Conservation (phyloP, 1,140 invertebrate species). For the Brachionus manjavacas region DNA sequence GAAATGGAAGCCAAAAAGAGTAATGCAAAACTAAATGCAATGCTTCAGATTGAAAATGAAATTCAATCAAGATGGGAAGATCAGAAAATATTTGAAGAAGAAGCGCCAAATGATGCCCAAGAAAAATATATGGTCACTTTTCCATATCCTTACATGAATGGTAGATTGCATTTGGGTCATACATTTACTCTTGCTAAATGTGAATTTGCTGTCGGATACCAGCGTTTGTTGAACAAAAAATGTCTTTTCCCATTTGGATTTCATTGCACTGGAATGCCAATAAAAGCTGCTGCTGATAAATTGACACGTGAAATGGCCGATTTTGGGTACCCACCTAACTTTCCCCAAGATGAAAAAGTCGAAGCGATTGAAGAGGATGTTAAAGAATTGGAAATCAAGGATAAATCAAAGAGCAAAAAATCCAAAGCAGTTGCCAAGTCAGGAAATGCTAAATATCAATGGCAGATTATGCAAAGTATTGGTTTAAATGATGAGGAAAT, state of each 20-base stretch:
- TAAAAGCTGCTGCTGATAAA: conserved; percentile 75
- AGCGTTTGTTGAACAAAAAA: conserved; percentile 81
- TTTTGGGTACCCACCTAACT: conserved; percentile 86
- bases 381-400: conserved; percentile 65
- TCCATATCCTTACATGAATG: conserved; percentile 99
- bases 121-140: conserved; percentile 89
- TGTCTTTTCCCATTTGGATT: conserved; percentile 96
- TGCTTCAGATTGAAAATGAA: conserved; percentile 74
- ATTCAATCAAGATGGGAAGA: conserved; percentile 77
- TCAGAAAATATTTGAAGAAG: conserved; percentile 71
- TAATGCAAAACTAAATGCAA: conserved; percentile 71
- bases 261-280: conserved; percentile 84
- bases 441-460: conserved; percentile 84
- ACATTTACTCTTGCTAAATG: conserved; percentile 95
- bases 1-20: conserved; percentile 13
- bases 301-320: conserved; percentile 83
- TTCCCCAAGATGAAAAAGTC: conserved; percentile 61
- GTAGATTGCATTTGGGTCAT: conserved; percentile 90
- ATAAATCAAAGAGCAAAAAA: conserved; percentile 84
- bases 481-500: conserved; percentile 87
- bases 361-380: conserved; percentile 52
- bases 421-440: conserved; percentile 87
- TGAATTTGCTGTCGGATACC: conserved; percentile 86
- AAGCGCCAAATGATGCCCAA: conserved; percentile 64
- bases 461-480: conserved; percentile 95